phyloP scores from a whole-genome alignment of 2,113 vertebrate genomes.

The Osmerus eperlanus region DNA sequence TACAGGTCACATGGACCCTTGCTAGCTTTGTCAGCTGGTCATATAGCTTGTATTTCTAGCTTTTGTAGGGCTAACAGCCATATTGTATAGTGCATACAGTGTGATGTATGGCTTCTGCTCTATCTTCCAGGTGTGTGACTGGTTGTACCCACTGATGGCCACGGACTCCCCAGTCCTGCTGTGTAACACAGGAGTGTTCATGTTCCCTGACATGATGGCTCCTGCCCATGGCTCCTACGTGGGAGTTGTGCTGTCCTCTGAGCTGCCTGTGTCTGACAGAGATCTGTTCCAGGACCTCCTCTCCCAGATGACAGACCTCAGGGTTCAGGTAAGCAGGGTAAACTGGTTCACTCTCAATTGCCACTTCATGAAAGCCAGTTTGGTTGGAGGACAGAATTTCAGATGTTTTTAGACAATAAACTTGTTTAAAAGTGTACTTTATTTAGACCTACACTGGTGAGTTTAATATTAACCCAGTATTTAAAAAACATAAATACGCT shows the following conservation, averaged over 20 bases:
- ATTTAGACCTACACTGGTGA: too few relatives aligned
- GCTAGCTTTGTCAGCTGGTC: too few relatives aligned
- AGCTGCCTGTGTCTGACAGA: slow-evolving; percentile 80
- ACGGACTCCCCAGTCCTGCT: slow-evolving; percentile 86
- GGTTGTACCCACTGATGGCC: slow-evolving; percentile 91
- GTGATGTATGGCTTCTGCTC: background rate
- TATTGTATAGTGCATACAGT: background rate
- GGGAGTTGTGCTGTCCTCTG: slow-evolving; percentile 91
- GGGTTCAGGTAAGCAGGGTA: slow-evolving; percentile 83
- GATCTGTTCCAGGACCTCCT: slow-evolving; percentile 87
- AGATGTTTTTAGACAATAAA: too few relatives aligned
- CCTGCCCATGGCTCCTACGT: slow-evolving; percentile 85
- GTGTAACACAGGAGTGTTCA: slow-evolving; percentile 90
- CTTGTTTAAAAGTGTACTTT: too few relatives aligned
- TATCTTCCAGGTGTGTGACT: slow-evolving; percentile 87
- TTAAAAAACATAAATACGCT: too few relatives aligned
- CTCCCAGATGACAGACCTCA: slow-evolving; percentile 90
- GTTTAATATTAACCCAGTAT: too few relatives aligned
- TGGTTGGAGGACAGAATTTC: too few relatives aligned
- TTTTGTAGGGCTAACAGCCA: background rate
- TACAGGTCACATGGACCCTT: background rate
- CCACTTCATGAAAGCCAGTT: too few relatives aligned
- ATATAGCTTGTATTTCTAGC: too few relatives aligned
- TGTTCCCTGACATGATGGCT: slow-evolving; percentile 95
- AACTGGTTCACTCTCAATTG: background rate